A percentile compares a stretch with the other conserved stretches of the same genome.
phyloP scores from a whole-genome alignment of 2,113 vertebrate species.

The Bubalus kerabau region DNA sequence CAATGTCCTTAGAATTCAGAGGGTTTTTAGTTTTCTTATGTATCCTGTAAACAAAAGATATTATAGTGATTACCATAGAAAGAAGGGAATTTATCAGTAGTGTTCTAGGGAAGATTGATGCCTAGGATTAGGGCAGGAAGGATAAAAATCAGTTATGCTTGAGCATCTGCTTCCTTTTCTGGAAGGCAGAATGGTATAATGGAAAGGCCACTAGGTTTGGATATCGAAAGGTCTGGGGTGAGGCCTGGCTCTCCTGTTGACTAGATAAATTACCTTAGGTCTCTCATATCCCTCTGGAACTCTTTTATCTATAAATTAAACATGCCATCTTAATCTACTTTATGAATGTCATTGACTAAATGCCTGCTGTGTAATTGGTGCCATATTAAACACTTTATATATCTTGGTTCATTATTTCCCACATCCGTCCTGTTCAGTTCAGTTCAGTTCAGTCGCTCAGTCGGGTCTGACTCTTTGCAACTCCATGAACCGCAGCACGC shows the following conservation, averaged over 20 bases:
- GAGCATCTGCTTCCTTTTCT: background rate
- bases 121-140: background rate
- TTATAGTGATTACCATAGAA: background rate
- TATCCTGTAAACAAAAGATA: background rate
- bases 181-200: background rate
- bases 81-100: background rate
- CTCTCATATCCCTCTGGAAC: background rate
- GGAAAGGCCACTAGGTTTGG: background rate
- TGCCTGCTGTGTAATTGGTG: background rate
- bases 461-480: background rate
- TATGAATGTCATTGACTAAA: background rate
- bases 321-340: background rate
- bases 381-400: background rate
- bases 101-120: background rate
- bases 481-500: fast-evolving
- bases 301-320: background rate
- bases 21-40: background rate
- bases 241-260: background rate
- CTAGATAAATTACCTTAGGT: background rate
- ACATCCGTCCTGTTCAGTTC: background rate
- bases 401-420: background rate
- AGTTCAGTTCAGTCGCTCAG: background rate
- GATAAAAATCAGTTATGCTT: background rate
- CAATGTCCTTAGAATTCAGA: background rate
- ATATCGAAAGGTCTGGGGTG: background rate